These are phyloP conservation scores for Cryptocephalus primarius DNA, from an alignment of 2,888 invertebrate genomes.

Conservation along the genomic window DNA sequence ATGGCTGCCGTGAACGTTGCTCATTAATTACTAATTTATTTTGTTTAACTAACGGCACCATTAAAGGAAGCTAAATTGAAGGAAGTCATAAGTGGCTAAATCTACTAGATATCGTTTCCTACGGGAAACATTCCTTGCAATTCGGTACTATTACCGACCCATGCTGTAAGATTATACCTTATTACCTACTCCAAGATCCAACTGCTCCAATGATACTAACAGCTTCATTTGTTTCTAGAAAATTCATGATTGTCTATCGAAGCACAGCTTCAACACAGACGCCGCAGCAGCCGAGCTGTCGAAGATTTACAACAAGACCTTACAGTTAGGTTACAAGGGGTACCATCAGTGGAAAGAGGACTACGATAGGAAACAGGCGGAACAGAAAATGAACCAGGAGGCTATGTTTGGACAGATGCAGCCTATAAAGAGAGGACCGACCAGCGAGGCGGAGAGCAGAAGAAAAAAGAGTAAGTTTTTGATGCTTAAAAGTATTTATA, in stretches of 20 bases:
- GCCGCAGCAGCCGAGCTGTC: conserved; percentile 44
- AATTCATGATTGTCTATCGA: conserved; percentile 44
- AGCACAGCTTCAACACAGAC: conserved; percentile 47
- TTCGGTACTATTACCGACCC: too few relatives aligned
- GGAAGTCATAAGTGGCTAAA: too few relatives aligned
- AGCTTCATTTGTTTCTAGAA: conserved; percentile 31
- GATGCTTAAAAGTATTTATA: too few relatives aligned
- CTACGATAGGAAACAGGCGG: conserved; percentile 34
- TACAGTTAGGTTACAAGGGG: conserved; percentile 14
- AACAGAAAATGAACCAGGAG: conserved; percentile 24
- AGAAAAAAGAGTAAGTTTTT: conserved; percentile 21
- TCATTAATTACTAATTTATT: too few relatives aligned
- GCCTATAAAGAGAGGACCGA: conserved; percentile 14
- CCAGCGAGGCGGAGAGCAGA: conserved; percentile 11
- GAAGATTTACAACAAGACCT: conserved; percentile 17
- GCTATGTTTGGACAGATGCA: conserved; percentile 10
- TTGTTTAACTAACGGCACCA: too few relatives aligned
- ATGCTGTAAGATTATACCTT: too few relatives aligned
- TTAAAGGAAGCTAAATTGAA: too few relatives aligned
- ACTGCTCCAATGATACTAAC: too few relatives aligned
- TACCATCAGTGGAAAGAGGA: conserved; percentile 27
- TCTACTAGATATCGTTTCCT: too few relatives aligned
- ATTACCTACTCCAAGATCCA: too few relatives aligned
- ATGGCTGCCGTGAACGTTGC: too few relatives aligned
- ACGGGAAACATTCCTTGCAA: too few relatives aligned